Evolutionary conservation across 1,140 invertebrate genomes (phyloP).

Genomic region (Drosophila punjabiensis): DNA sequence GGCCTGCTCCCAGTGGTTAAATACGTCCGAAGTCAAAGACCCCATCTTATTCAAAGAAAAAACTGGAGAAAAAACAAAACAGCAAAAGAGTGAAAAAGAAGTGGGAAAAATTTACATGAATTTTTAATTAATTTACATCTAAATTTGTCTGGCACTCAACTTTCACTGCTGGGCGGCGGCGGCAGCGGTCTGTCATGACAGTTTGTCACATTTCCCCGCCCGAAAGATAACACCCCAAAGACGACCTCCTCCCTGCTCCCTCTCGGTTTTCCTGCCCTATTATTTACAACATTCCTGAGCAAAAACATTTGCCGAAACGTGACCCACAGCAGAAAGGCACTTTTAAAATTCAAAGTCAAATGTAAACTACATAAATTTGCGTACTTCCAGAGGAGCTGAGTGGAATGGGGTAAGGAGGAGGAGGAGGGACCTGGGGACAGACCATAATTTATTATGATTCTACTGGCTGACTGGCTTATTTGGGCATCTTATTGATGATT

Average conservation of each 20-base stretch:
- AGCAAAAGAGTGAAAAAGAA: conserved; percentile 3
- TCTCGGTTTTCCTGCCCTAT: conserved; percentile 7
- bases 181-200: conserved; percentile 21
- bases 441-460: conserved; percentile 55
- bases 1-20: conserved; percentile 9
- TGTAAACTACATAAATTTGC: conserved; percentile 79
- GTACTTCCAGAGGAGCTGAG: conserved; percentile 44
- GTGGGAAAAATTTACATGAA: conserved; percentile 43
- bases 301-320: conserved; percentile 65
- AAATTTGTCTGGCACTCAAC: conserved; percentile 42
- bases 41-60: conserved; percentile 10
- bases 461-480: conserved; percentile 56
- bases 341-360: conserved; percentile 69
- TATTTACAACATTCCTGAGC: conserved; percentile 41
- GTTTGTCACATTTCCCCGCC: conserved; percentile 28
- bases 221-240: background rate
- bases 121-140: conserved; percentile 49
- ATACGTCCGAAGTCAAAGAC: conserved; percentile 30
- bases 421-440: background rate
- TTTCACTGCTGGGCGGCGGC: conserved; percentile 33
- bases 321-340: conserved; percentile 45
- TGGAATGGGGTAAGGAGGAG: too few species aligned
- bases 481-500: conserved; percentile 79
- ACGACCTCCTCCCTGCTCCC: background rate
- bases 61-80: background rate